These are phyloP conservation scores for Epinotia ramella DNA, from an alignment of 2,888 invertebrate species.

Conservation along the genomic window DNA sequence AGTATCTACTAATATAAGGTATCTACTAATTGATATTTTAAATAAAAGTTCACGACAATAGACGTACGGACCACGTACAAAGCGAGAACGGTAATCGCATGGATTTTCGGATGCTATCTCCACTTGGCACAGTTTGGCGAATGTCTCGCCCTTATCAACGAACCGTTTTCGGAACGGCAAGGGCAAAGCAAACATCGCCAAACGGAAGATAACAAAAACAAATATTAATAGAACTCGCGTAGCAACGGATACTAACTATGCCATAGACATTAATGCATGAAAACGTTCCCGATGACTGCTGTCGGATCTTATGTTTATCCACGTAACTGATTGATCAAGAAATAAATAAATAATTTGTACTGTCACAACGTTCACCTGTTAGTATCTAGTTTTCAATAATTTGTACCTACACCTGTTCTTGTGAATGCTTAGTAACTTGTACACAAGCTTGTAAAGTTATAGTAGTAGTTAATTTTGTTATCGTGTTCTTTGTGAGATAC, in stretches of 20 bases:
- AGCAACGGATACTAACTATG: slow-evolving; percentile 27
- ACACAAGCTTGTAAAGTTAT: too few species aligned
- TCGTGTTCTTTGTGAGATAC: too few species aligned
- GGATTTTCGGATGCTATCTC: slow-evolving; percentile 36
- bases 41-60: slow-evolving; percentile 8
- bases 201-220: slow-evolving; percentile 34
- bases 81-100: slow-evolving; percentile 32
- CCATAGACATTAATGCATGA: background rate
- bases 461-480: too few species aligned
- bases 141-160: slow-evolving; percentile 35
- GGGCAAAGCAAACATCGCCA: slow-evolving; percentile 34
- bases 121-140: slow-evolving; percentile 34
- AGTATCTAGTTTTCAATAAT: too few species aligned
- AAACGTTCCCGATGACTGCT: too few species aligned
- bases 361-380: too few species aligned
- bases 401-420: too few species aligned
- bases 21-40: slow-evolving; percentile 17
- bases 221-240: slow-evolving; percentile 22
- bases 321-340: too few species aligned
- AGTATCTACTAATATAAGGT: background rate
- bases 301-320: too few species aligned
- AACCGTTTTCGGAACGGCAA: slow-evolving; percentile 30
- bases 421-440: too few species aligned
- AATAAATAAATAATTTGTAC: too few species aligned
- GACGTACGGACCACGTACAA: background rate